Percentiles rank a stretch among this genome's conserved stretches.
Evolutionary conservation across 2,797 vertebrate genomes (phyloP).

Genomic region (Gouania willdenowi): DNA sequence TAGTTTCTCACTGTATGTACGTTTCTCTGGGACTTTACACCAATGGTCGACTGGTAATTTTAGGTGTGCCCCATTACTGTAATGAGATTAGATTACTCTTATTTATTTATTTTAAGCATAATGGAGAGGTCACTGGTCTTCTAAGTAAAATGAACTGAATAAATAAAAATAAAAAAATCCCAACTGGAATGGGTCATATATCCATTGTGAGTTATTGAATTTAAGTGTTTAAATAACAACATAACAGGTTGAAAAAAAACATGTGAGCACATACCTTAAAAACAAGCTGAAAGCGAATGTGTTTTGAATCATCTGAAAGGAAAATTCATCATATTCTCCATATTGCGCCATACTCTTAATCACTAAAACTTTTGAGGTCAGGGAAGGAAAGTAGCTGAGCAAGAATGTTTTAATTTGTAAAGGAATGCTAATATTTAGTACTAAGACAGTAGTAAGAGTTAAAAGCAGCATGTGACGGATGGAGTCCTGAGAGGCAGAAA

Average conservation of each 20-base stretch:
- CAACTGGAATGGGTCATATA: background rate
- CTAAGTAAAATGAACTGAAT: slow-evolving; percentile 13
- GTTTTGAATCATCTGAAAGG: slow-evolving; percentile 7
- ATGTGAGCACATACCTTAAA: background rate
- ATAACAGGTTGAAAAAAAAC: background rate
- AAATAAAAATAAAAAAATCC: too few relatives aligned
- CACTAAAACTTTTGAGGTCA: slow-evolving; percentile 23
- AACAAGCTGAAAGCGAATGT: slow-evolving; percentile 6
- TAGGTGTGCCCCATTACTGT: slow-evolving; percentile 1
- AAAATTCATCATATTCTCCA: slow-evolving; percentile 27
- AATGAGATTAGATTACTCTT: slow-evolving; percentile 8
- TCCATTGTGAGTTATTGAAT: too few relatives aligned
- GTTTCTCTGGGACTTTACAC: slow-evolving; percentile 3
- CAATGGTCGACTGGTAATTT: slow-evolving; percentile 23
- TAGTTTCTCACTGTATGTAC: slow-evolving; percentile 7
- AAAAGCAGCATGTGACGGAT: slow-evolving; percentile 26
- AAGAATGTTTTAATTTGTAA: slow-evolving; percentile 60
- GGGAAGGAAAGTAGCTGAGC: slow-evolving; percentile 15
- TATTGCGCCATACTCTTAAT: slow-evolving; percentile 44
- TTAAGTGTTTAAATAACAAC: background rate
- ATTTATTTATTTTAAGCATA: slow-evolving; percentile 26
- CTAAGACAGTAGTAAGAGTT: slow-evolving; percentile 33
- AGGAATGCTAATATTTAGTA: slow-evolving; percentile 56
- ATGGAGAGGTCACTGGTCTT: background rate
- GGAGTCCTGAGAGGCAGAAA: slow-evolving; percentile 10